phyloP scores from a whole-genome alignment of 1,140 invertebrate genomes.

The Cyclina sinensis region DNA sequence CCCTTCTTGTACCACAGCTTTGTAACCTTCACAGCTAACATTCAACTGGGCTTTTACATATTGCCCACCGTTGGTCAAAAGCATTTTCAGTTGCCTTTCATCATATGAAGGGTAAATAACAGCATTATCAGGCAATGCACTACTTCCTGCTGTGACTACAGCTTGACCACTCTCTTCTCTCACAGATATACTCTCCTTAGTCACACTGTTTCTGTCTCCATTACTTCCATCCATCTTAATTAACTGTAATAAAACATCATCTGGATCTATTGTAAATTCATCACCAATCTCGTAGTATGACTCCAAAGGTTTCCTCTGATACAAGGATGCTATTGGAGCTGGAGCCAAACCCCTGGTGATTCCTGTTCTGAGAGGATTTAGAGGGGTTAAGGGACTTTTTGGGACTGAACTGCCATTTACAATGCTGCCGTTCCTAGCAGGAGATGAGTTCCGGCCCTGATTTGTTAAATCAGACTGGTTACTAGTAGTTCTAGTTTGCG shows the following conservation, averaged over 20 bases:
- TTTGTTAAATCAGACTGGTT: background rate
- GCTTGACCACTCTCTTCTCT: conserved; percentile 70
- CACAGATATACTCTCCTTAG: conserved; percentile 17
- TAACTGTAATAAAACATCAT: conserved; percentile 49
- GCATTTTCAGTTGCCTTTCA: conserved; percentile 45
- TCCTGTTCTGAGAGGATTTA: conserved; percentile 41
- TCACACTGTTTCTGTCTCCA: background rate
- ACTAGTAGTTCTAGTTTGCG: background rate
- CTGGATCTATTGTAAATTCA: conserved; percentile 49
- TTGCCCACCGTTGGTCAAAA: conserved; percentile 49
- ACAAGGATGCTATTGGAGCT: background rate
- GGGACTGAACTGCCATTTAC: background rate
- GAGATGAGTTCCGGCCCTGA: background rate
- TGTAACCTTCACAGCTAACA: conserved; percentile 19
- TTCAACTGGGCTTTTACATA: conserved; percentile 38
- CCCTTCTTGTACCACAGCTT: conserved; percentile 66
- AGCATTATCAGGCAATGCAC: conserved; percentile 55
- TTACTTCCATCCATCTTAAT: background rate
- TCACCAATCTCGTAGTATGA: conserved; percentile 36
- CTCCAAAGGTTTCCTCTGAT: conserved; percentile 13
- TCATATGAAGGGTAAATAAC: conserved; percentile 63
- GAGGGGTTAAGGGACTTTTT: conserved; percentile 36
- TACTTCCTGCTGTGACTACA: conserved; percentile 37
- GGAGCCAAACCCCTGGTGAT: background rate
- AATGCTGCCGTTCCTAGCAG: background rate